Evolutionary conservation across 2,888 invertebrate species (phyloP), one percentile per base, ranked within the genome.

Genomic region (Suillia variegata): DNA sequence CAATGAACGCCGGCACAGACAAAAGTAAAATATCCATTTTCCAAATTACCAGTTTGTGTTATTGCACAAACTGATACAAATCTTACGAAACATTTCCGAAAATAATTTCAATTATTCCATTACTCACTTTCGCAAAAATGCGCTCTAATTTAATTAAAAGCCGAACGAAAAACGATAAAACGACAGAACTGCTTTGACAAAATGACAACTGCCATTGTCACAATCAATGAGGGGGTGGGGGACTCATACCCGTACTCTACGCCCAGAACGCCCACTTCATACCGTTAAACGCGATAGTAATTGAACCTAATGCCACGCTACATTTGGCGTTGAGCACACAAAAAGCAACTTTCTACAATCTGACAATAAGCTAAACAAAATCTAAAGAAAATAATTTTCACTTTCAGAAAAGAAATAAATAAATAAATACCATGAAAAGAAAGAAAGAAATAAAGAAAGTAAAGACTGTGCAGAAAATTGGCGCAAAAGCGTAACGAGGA

Each of bases 271-370:
- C 45, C 49, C 49, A 61, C 52, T n/a, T n/a, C n/a, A n/a, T n/a
- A n/a, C n/a, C n/a, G n/a, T n/a, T n/a, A n/a, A 51, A 59, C 61
- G 62, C 59, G 45, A 33, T 55, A 58, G 59, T 57, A 61, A 59
- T 64, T 62, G 62, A 59, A 64, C 57, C 59, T 59, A 64, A 59
- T 62, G 59, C 55, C 62, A 51, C 55, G 56, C 38, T 4, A 38
- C 31, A 12, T 31, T 31, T n/a, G n/a, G n/a, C n/a, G n/a, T n/a
- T n/a, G n/a, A 31, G 12, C 31, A 31, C 31, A 8, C 12, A 31
- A 31, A 31, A 12, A 31, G 31, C 31, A 12, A 12, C 31, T 31
- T 5, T 12, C 5, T 5, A 12, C 31, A 31, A 12, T n/a, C n/a
- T n/a, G n/a, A n/a, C n/a, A n/a, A n/a, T n/a, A n/a, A n/a, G n/a